phyloP scores from a whole-genome alignment of 2,888 invertebrate species.

The Phalangium opilio region DNA sequence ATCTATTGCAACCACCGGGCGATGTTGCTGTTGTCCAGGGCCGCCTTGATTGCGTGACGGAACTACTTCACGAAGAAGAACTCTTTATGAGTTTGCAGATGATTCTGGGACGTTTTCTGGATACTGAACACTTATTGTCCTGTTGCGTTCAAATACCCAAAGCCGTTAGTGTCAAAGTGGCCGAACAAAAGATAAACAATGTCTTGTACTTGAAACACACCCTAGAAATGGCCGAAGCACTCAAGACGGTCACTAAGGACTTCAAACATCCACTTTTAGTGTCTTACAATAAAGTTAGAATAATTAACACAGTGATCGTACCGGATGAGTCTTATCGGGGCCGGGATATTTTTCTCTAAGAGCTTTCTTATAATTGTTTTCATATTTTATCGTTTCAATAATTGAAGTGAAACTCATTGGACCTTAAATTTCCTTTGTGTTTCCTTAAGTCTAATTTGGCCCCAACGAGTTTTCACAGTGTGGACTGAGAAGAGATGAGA shows the following conservation, averaged over 20 bases:
- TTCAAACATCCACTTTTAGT: constrained; percentile 41
- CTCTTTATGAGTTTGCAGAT: constrained; percentile 45
- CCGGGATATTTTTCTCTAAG: no score
- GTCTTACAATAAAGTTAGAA: constrained; percentile 42
- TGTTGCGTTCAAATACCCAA: constrained; percentile 40
- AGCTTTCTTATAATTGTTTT: no score
- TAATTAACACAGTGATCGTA: no score
- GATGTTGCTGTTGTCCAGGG: constrained; percentile 47
- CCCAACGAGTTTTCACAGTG: no score
- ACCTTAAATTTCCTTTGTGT: no score
- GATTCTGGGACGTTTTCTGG: constrained; percentile 41
- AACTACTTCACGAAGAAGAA: constrained; percentile 51
- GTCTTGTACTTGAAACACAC: constrained; percentile 58
- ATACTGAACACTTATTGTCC: constrained; percentile 61
- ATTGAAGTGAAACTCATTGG: no score
- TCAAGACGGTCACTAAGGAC: constrained; percentile 41
- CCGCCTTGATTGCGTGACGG: constrained; percentile 57
- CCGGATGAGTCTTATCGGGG: no score
- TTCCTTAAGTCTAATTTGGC: no score
- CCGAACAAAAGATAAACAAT: constrained; percentile 63
- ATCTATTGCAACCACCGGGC: constrained; percentile 48
- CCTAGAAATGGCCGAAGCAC: constrained; percentile 51
- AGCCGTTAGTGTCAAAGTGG: constrained; percentile 37
- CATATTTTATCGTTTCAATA: no score
- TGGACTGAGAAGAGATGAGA: no score